Evolutionary conservation across 2,797 vertebrate genomes (phyloP), one percentile per base, ranked within the genome.

Genomic region (Aselliscus stoliczkanus): DNA sequence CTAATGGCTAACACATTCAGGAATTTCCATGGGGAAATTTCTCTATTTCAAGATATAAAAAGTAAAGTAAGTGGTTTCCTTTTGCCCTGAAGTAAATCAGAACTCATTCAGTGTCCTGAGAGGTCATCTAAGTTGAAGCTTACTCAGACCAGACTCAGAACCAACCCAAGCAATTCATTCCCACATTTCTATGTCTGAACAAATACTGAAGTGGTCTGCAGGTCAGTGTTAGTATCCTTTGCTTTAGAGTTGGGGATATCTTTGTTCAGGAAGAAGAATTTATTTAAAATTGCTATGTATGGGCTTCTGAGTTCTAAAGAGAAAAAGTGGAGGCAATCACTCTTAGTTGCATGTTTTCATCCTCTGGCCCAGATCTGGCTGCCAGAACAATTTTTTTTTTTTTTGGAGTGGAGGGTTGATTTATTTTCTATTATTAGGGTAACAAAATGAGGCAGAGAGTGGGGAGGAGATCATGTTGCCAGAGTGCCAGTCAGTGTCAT

Each of bases 11-110:
- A 72, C 37, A 88, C 47, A 81, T 56, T 62, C 18, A 89, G 29
- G 31, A 83, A n/a, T 88, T 88, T 70, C 72, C 31, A 50, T 47
- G 25, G 29, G 34, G 14, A 64, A 70, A 64, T 52, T 72, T 88
- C 47, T 84, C 20, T 64, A 27, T 96, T 95, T 90, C 69, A 84
- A 56, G 54, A 67, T 70, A 56, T 1, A 81, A 95, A 94, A 94
- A 73, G 31, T 67, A 75, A 92, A 52, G 58, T 82, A 37, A 52
- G 58, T 82, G 37, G 58, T 94, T 94, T 95, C 81, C 44, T 44
- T 44, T 67, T 7, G 65, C 34, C 50, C 17, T 67, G 5, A 67
- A 85, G 23, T 85, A 85, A 93, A 80, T 93, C n/a, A 70, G 29
- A 95, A 79, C 23, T 80, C 34, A 39, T 70, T 92, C 54, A 23